These are phyloP conservation scores for Micromussa lordhowensis DNA, from an alignment of 92 coral and sea anemone genomes.

Conservation along the genomic window DNA sequence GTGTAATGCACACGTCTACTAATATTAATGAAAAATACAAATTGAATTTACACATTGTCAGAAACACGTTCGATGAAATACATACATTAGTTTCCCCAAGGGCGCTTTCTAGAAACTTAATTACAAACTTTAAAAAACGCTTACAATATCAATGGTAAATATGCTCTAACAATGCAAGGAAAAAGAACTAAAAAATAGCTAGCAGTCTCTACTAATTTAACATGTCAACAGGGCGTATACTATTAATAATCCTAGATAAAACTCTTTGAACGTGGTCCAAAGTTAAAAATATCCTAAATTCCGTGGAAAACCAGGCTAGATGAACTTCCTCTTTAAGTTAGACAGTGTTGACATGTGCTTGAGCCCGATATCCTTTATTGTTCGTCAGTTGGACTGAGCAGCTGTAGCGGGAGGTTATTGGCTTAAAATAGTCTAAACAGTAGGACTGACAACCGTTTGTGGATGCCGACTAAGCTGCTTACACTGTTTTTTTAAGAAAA, in stretches of 20 bases:
- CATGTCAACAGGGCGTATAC: too few relatives aligned
- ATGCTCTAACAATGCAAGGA: background rate
- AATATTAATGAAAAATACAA: background rate
- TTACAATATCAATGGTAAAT: background rate
- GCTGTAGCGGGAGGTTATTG: background rate
- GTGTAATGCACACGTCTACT: background rate
- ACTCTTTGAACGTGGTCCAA: too few relatives aligned
- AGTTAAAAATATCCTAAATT: too few relatives aligned
- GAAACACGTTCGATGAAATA: background rate
- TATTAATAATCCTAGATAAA: too few relatives aligned
- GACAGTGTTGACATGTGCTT: too few relatives aligned
- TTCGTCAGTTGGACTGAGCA: background rate
- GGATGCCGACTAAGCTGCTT: too few relatives aligned
- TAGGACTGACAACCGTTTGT: background rate
- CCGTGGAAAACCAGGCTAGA: too few relatives aligned
- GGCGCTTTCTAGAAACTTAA: background rate
- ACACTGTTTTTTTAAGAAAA: too few relatives aligned
- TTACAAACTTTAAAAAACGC: background rate
- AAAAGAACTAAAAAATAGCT: background rate
- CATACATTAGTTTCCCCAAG: background rate
- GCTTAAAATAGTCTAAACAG: background rate
- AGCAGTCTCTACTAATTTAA: background rate
- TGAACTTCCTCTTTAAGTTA: too few relatives aligned
- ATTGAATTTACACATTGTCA: background rate
- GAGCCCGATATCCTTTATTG: background rate